A percentile compares a stretch with the other conserved stretches of the same genome.
These are phyloP conservation scores for Eristalinus sepulchralis DNA, from an alignment of 2,888 invertebrate species.

Conservation along the genomic window DNA sequence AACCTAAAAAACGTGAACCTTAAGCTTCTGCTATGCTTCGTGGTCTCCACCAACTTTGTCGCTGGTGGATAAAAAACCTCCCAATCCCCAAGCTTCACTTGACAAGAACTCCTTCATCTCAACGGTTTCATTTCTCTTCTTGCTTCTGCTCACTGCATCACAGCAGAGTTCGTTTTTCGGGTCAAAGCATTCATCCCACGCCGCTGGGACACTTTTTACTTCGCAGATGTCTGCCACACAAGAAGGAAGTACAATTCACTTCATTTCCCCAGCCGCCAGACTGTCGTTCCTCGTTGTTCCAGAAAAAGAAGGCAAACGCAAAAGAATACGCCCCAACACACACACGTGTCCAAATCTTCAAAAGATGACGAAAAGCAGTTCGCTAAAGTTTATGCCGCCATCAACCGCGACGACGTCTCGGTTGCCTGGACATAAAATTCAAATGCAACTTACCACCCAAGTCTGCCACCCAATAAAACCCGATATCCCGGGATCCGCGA, in stretches of 20 bases:
- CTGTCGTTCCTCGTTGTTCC: background rate
- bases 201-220: background rate
- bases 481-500: background rate
- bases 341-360: background rate
- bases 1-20: too few relatives aligned
- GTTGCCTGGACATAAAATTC: conserved; percentile 28
- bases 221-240: background rate
- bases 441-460: conserved; percentile 59
- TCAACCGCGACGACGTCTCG: background rate
- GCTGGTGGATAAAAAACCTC: too few relatives aligned
- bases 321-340: too few relatives aligned
- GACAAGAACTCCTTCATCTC: too few relatives aligned
- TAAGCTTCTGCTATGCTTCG: too few relatives aligned
- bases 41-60: too few relatives aligned
- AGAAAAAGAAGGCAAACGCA: too few relatives aligned
- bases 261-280: background rate
- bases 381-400: background rate
- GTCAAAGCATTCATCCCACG: background rate
- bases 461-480: conserved; percentile 63
- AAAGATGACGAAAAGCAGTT: background rate
- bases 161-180: background rate
- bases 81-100: too few relatives aligned
- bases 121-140: too few relatives aligned
- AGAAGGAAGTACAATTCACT: too few relatives aligned
- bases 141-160: too few relatives aligned